Evolutionary conservation across 2,113 vertebrate species (phyloP).

Genomic region (Ploceus nigricollis): DNA sequence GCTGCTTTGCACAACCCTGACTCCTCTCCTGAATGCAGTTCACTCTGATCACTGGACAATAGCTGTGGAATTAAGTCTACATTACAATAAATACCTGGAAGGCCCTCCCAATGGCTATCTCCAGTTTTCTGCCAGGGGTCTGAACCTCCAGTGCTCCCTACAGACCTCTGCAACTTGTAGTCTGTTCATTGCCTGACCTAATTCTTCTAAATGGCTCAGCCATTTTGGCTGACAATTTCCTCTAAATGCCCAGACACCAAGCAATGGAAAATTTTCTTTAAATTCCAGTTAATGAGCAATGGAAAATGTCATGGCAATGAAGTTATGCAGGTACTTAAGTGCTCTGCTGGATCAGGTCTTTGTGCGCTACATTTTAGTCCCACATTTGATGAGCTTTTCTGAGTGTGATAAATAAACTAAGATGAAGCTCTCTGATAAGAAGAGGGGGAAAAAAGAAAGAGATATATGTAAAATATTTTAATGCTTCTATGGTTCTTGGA

Average conservation of each 20-base stretch:
- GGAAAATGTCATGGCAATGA: slow-evolving; percentile 36
- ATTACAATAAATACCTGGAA: not conserved
- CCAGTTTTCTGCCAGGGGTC: not conserved
- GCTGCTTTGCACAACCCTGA: not conserved
- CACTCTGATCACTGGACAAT: not conserved
- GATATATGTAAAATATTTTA: not conserved
- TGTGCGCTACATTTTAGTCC: not conserved
- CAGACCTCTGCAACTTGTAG: not conserved
- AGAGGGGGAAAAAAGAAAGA: not conserved
- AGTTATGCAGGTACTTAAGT: slow-evolving; percentile 44
- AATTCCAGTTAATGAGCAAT: slow-evolving; percentile 53
- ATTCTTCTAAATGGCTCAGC: slow-evolving; percentile 5
- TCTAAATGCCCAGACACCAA: slow-evolving; percentile 28
- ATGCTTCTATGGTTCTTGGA: not conserved
- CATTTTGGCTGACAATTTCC: slow-evolving; percentile 36
- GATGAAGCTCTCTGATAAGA: not conserved
- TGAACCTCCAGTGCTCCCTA: not conserved
- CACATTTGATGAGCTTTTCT: not conserved
- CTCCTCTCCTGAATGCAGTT: not conserved
- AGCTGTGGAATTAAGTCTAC: not conserved
- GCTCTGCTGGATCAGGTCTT: slow-evolving; percentile 18
- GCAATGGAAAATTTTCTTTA: slow-evolving; percentile 31
- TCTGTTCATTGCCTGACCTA: not conserved
- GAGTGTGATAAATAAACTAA: slow-evolving; percentile 24
- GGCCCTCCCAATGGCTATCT: not conserved